phyloP scores from a whole-genome alignment of 1,140 invertebrate species.

The Trichoplusia ni region DNA sequence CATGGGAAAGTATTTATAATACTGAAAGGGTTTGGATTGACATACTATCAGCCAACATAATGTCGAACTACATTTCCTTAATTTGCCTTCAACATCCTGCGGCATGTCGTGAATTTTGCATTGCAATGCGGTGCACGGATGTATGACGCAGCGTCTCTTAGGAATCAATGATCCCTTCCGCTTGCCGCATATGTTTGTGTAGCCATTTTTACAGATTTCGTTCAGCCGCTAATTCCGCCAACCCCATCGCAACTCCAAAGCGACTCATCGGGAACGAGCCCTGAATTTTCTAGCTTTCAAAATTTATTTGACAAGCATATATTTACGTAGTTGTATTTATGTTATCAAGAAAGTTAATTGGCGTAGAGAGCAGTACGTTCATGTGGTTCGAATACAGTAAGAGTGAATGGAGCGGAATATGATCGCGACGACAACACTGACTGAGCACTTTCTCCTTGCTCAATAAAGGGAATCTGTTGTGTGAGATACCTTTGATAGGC shows the following conservation, averaged over 20 bases:
- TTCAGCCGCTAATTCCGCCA: slow-evolving; percentile 17
- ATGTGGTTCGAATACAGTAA: slow-evolving; percentile 9
- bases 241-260: background rate
- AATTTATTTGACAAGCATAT: no score
- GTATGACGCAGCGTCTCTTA: slow-evolving; percentile 47
- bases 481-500: slow-evolving; percentile 68
- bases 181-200: slow-evolving; percentile 33
- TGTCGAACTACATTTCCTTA: background rate
- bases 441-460: slow-evolving; percentile 47
- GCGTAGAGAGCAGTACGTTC: slow-evolving; percentile 4
- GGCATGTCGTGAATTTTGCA: slow-evolving; percentile 14
- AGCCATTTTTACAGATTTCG: slow-evolving; percentile 32
- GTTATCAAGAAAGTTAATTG: slow-evolving; percentile 1
- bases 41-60: background rate
- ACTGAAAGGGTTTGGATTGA: background rate
- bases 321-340: no score
- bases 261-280: no score
- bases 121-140: slow-evolving; percentile 47
- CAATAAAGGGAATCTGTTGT: slow-evolving; percentile 59
- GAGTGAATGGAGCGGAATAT: slow-evolving; percentile 21
- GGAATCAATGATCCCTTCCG: slow-evolving; percentile 40
- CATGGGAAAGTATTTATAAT: no score
- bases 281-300: no score
- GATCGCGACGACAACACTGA: slow-evolving; percentile 39
- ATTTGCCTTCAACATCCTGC: slow-evolving; percentile 6